Evolutionary conservation across 2,888 invertebrate species (phyloP).

Genomic region (Erpobdella octoculata): DNA sequence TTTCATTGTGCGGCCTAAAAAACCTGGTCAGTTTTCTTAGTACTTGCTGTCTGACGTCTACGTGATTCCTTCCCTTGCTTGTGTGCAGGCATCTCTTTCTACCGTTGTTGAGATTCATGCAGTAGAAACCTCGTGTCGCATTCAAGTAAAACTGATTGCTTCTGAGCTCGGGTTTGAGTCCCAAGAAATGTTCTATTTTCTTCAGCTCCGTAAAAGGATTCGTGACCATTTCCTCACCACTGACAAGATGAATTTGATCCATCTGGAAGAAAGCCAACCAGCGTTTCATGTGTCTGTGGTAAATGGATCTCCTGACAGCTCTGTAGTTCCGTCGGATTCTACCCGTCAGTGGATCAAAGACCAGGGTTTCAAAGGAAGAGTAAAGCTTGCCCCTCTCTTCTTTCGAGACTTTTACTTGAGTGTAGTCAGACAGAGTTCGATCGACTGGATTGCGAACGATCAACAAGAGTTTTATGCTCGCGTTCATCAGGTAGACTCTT

Average conservation of each 20-base stretch:
- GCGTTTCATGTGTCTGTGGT: conserved; percentile 66
- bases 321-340: conserved; percentile 52
- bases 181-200: conserved; percentile 44
- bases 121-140: conserved; percentile 93
- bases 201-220: conserved; percentile 46
- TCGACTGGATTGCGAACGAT: conserved; percentile 93
- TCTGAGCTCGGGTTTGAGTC: conserved; percentile 43
- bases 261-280: conserved; percentile 89
- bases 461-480: conserved; percentile 75
- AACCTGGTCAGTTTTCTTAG: not conserved
- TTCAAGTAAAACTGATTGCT: conserved; percentile 87
- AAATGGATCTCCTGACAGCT: conserved; percentile 52
- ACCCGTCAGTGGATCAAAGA: conserved; percentile 47
- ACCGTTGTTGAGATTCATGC: conserved; percentile 52
- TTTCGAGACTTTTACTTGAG: conserved; percentile 69
- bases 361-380: conserved; percentile 50
- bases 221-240: conserved; percentile 54
- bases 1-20: conserved; percentile 18
- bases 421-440: conserved; percentile 92
- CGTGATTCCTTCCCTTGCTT: conserved; percentile 11
- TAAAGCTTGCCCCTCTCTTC: conserved; percentile 20
- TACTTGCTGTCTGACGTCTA: not conserved
- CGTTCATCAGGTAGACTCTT: conserved; percentile 86
- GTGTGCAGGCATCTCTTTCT: conserved; percentile 16
- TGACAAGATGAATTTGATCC: conserved; percentile 84